A percentile compares a stretch with the other conserved stretches of the same genome.
Evolutionary conservation across 2,797 vertebrate genomes (phyloP).

Genomic region (Avahi laniger): DNA sequence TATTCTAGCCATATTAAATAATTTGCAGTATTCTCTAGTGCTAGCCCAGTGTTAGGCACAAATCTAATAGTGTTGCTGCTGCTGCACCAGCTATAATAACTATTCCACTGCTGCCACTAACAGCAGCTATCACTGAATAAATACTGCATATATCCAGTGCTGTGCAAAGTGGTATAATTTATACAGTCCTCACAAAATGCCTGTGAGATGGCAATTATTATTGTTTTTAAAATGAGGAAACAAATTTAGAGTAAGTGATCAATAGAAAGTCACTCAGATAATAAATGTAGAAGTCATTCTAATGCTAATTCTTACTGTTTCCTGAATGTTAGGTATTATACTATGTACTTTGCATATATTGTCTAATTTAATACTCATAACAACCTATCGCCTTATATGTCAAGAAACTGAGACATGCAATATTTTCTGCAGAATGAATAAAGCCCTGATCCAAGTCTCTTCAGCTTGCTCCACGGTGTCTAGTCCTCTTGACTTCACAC

Average conservation of each 20-base stretch:
- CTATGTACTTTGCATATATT: background rate
- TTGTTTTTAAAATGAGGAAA: constrained; percentile 32
- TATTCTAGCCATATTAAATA: background rate
- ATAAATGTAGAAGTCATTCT: background rate
- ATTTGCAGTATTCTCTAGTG: background rate
- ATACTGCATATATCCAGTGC: background rate
- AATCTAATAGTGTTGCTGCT: background rate
- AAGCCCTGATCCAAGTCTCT: background rate
- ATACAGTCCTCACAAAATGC: background rate
- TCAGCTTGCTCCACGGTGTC: background rate
- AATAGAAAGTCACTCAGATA: background rate
- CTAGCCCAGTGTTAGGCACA: background rate
- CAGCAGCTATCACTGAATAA: background rate
- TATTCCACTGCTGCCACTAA: background rate
- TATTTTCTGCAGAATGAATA: background rate
- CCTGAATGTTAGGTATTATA: background rate
- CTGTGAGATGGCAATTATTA: background rate
- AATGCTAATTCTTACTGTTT: background rate
- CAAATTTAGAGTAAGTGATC: background rate
- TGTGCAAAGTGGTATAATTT: background rate
- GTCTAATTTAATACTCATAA: background rate
- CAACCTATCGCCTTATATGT: background rate
- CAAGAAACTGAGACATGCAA: background rate
- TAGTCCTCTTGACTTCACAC: background rate
- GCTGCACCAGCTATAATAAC: background rate